Evolutionary conservation across 2,797 vertebrate species (phyloP).

Genomic region (Erethizon dorsatum): DNA sequence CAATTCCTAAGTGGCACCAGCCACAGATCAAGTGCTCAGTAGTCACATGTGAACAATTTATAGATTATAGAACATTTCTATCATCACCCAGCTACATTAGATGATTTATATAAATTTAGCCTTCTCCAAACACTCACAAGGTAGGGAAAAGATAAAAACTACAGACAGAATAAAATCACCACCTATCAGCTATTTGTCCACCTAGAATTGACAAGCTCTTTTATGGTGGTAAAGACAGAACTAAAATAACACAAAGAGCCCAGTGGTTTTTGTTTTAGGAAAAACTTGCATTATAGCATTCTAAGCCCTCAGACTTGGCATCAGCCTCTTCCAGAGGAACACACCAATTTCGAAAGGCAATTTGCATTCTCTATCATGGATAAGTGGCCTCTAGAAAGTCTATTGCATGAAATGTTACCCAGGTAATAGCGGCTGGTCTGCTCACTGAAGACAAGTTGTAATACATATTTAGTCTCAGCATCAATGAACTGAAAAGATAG

Average conservation of each 20-base stretch:
- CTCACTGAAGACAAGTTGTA: not conserved
- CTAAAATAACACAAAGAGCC: not conserved
- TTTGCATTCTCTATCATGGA: slow-evolving; percentile 3
- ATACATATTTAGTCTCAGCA: slow-evolving; percentile 27
- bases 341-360: slow-evolving; percentile 14
- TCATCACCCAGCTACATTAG: slow-evolving; percentile 30
- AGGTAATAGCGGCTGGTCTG: not conserved
- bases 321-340: not conserved
- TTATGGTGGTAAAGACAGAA: slow-evolving; percentile 72
- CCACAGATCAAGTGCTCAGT: not conserved
- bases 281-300: slow-evolving; percentile 4
- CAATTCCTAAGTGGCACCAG: not conserved
- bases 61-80: not conserved
- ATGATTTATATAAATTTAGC: slow-evolving; percentile 73
- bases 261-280: slow-evolving; percentile 28
- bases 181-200: not conserved
- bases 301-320: not conserved
- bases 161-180: not conserved
- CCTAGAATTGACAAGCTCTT: slow-evolving; percentile 75
- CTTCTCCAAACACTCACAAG: slow-evolving; percentile 76
- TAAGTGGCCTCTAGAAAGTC: not conserved
- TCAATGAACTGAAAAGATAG: not conserved
- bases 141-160: slow-evolving; percentile 58
- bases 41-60: not conserved
- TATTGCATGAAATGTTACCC: not conserved